These are phyloP conservation scores for Sus cebifrons DNA, from an alignment of 2,797 vertebrate genomes.

Conservation along the genomic window DNA sequence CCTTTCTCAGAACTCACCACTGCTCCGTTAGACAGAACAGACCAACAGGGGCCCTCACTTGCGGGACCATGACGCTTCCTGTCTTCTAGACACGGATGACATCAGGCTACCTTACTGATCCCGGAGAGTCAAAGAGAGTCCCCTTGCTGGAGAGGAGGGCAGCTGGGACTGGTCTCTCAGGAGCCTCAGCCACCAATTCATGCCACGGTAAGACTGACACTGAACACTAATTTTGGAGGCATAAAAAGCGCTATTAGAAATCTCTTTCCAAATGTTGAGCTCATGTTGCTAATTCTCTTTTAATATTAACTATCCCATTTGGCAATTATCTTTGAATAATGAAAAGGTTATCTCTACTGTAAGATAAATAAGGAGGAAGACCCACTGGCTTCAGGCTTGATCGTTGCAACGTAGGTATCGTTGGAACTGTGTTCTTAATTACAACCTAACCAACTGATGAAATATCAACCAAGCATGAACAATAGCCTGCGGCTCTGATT, in stretches of 20 bases:
- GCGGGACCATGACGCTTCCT: background rate
- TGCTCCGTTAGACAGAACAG: background rate
- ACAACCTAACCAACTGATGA: slow-evolving; percentile 84
- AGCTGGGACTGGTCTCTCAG: background rate
- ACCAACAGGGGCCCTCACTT: background rate
- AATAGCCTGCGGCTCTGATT: slow-evolving; percentile 63
- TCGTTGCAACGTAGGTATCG: slow-evolving; percentile 79
- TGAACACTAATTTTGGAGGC: slow-evolving; percentile 71
- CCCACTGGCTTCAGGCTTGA: slow-evolving; percentile 76
- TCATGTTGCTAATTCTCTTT: slow-evolving; percentile 85
- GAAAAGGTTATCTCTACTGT: slow-evolving; percentile 88
- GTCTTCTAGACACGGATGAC: background rate
- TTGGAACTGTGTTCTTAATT: slow-evolving; percentile 82
- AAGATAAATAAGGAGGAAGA: slow-evolving; percentile 86
- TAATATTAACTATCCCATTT: slow-evolving; percentile 84
- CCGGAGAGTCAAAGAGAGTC: background rate
- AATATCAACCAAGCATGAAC: slow-evolving; percentile 81
- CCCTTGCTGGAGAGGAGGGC: background rate
- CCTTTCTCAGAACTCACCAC: background rate
- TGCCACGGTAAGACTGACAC: slow-evolving; percentile 55
- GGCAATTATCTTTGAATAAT: slow-evolving; percentile 89
- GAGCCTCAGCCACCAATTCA: slow-evolving; percentile 70
- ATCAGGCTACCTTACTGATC: background rate
- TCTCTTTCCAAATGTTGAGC: slow-evolving; percentile 81
- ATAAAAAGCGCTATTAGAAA: slow-evolving; percentile 84